Conservation (phyloP, 2,888 invertebrate species). For the Lampropteryx suffumata region DNA sequence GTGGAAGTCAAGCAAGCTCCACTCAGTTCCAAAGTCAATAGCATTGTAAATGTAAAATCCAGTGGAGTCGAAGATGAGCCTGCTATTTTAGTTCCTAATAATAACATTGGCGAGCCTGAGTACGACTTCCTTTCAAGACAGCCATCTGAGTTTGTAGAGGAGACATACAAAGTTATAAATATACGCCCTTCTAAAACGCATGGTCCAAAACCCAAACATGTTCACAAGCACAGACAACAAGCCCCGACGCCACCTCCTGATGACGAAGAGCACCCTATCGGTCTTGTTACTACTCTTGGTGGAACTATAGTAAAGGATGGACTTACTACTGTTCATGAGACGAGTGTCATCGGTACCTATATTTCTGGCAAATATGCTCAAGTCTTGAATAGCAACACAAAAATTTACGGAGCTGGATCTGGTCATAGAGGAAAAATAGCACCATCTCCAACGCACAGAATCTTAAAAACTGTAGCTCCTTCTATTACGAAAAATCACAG, state of each 20-base stretch:
- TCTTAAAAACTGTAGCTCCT: conserved; percentile 90
- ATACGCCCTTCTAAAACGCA: conserved; percentile 86
- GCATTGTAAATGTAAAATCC: conserved; percentile 81
- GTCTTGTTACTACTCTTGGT: conserved; percentile 91
- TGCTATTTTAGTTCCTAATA: conserved; percentile 85
- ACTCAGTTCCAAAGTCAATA: conserved; percentile 74
- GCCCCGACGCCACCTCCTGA: conserved; percentile 72
- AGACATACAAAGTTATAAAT: conserved; percentile 92
- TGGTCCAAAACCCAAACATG: conserved; percentile 72
- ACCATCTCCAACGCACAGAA: conserved; percentile 86
- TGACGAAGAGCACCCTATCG: conserved; percentile 88
- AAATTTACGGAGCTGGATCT: conserved; percentile 72
- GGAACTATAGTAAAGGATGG: conserved; percentile 93
- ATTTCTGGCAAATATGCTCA: conserved; percentile 95
- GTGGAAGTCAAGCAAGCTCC: conserved; percentile 76
- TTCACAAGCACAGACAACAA: conserved; percentile 65
- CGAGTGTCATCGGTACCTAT: conserved; percentile 94
- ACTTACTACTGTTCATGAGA: conserved; percentile 92
- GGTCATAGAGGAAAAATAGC: conserved; percentile 85
- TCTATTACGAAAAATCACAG: conserved; percentile 78
- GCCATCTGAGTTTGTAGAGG: conserved; percentile 92
- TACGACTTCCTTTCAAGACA: conserved; percentile 93
- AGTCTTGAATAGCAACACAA: conserved; percentile 91
- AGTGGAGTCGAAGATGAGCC: conserved; percentile 77
- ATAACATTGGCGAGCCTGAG: conserved; percentile 90